phyloP scores from a whole-genome alignment of 2,888 invertebrate genomes.

The Argyresthia goedartella region DNA sequence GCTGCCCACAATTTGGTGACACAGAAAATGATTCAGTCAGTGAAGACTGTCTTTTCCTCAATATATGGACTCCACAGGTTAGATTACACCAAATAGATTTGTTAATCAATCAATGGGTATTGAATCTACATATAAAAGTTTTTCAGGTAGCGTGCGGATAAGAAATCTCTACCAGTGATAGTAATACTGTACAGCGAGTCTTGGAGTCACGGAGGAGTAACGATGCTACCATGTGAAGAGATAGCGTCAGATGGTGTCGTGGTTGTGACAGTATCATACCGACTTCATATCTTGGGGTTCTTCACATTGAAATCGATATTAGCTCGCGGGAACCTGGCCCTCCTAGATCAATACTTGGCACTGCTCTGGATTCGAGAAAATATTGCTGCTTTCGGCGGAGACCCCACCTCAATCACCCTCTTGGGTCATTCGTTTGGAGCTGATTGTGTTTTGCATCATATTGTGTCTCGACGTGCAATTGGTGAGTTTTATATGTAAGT shows the following conservation, averaged over 20 bases:
- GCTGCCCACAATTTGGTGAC: constrained; percentile 73
- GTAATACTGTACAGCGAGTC: constrained; percentile 78
- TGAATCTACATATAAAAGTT: background rate
- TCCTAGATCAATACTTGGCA: constrained; percentile 88
- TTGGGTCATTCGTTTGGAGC: constrained; percentile 88
- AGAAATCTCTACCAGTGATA: constrained; percentile 74
- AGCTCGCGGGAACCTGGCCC: constrained; percentile 86
- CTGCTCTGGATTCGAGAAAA: constrained; percentile 83
- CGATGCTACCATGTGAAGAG: constrained; percentile 76
- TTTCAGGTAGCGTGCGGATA: constrained; percentile 59
- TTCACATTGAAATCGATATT: constrained; percentile 66
- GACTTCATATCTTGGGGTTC: constrained; percentile 79
- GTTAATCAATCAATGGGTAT: background rate
- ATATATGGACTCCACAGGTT: constrained; percentile 90
- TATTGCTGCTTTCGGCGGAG: constrained; percentile 84
- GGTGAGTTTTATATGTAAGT: no score
- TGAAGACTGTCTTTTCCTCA: constrained; percentile 92
- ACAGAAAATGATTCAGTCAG: constrained; percentile 38
- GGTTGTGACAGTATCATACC: constrained; percentile 78
- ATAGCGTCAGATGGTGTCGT: constrained; percentile 78
- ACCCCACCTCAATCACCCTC: constrained; percentile 82
- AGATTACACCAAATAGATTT: constrained; percentile 8
- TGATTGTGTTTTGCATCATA: constrained; percentile 75
- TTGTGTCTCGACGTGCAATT: constrained; percentile 75
- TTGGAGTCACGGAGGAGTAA: constrained; percentile 63